Base-by-base conservation (phyloP, 2,888 invertebrate species). In the Oegoconia quadripuncta region DNA sequence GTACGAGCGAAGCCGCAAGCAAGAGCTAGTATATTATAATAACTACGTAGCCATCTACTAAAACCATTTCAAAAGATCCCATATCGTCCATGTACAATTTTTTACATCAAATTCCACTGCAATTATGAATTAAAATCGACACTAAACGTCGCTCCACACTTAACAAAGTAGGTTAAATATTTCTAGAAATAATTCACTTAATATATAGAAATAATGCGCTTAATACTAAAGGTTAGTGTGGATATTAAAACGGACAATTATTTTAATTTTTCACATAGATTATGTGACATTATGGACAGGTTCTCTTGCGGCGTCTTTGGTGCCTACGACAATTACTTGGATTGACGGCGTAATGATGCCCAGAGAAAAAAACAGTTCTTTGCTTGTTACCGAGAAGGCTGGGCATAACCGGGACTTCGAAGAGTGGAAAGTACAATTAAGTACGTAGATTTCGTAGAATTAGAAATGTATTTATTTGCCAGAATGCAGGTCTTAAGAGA, bases 51-150 rank as follows among this genome's bases (percentile, higher is more conserved):
- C 15, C 23, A 33, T 33, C 15, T 3, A 9, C 11, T 15, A 25
- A 30, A 25, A 30, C 23, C 11, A 38, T 38, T 38, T 38, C 22
- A 18, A 18, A 18, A 30, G 23, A 13, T 15, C 23, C 32, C 27
- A 27, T 38, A 26, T 38, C 38, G 28, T 35, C 46, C 60, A 52
- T 54, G 57, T 57, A 57, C 62, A 63, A 62, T 44, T 64, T 67
- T 73, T 74, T 74, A 70, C 64, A 48, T 59, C 63, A 57, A 57
- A 64, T 63, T 52, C 60, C 48, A 57, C 52, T 41, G 62, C 67
- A 79, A 83, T 83, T 82, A 82, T 77, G 78, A 40, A 77, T 77
- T 71, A 74, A 80, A 80, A 83, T 82, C 81, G 81, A 77, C 81
- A 82, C 72, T 79, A 82, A 84, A 64, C 62, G 49, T 37, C 57